A percentile compares a stretch with the other conserved stretches of the same genome.
Evolutionary conservation across 2,888 invertebrate species (phyloP).

Genomic region (Quadroppia sp.): DNA sequence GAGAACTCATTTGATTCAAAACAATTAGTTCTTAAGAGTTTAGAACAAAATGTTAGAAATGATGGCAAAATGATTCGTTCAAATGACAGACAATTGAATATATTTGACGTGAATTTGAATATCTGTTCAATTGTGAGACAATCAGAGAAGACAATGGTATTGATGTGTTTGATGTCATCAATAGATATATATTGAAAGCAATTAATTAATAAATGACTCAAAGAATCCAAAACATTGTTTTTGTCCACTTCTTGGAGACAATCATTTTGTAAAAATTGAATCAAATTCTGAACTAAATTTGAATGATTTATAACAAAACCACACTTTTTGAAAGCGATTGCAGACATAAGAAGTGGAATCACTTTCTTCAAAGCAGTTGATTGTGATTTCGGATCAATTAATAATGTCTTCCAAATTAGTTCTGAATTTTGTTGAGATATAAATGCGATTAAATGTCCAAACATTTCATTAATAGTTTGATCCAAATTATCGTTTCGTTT

Average conservation of each 20-base stretch:
- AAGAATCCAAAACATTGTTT: constrained; percentile 9
- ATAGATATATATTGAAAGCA: background rate
- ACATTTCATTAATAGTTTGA: constrained; percentile 7
- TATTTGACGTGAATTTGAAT: constrained; percentile 33
- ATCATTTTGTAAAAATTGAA: background rate
- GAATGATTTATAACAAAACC: background rate
- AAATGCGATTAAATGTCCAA: constrained; percentile 29
- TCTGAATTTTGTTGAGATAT: constrained; percentile 34
- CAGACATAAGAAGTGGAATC: constrained; percentile 12
- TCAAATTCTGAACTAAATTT: background rate
- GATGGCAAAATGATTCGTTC: constrained; percentile 34
- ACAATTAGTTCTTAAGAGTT: background rate
- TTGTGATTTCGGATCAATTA: background rate
- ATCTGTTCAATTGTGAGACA: constrained; percentile 30
- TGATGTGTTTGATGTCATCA: constrained; percentile 17
- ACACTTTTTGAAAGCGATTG: constrained; percentile 2
- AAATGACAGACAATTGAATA: constrained; percentile 35
- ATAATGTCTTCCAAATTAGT: constrained; percentile 38
- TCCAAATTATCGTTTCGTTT: constrained; percentile 11
- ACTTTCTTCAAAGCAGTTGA: constrained; percentile 16
- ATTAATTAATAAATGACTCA: constrained; percentile 13
- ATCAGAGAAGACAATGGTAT: background rate
- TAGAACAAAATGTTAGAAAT: background rate
- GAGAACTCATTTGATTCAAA: background rate
- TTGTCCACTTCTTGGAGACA: background rate